Evolutionary conservation across 2,888 invertebrate genomes (phyloP), one percentile per base, ranked within the genome.

Genomic region (Lobophora halterata): DNA sequence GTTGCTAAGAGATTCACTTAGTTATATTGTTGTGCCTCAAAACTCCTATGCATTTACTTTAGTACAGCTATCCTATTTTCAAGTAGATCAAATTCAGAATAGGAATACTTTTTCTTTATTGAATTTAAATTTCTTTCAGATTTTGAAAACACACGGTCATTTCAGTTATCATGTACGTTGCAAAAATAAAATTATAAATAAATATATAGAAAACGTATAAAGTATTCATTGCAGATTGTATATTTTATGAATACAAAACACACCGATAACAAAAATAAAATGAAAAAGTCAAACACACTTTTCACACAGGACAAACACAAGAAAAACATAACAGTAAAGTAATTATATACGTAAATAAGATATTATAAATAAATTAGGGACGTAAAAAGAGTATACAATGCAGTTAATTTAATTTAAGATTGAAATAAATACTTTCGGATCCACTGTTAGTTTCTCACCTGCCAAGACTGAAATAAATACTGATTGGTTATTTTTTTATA

Each of bases 391-490:
- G n/a, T n/a, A n/a, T n/a, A 14, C 3, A 6, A 30, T 38, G 24
- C 13, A 35, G 16, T 29, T 26, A 4, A 8, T 16, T 14, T 27
- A 14, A 32, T 36, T 21, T 23, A 26, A 32, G 28, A 41, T 30
- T 26, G 42, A 6, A 32, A 31, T 16, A 41, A 8, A 46, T 39
- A 39, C 32, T 38, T 46, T 46, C 27, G 38, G 10, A 52, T 46
- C 55, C 46, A 39, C 50, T 32, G 55, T 56, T 57, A 59, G 42
- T 54, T 54, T 46, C 61, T 71, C 65, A 73, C 69, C 74, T 71
- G 68, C 44, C 45, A 64, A 20, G 29, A 71, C 75, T 75, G 75
- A 61, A 74, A 75, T 49, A 71, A 66, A 72, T 18, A 61, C 36
- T 39, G 14, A 44, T 44, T 42, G 40, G 44, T 44, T 35, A n/a